These are phyloP conservation scores for Edolisoma coerulescens DNA, from an alignment of 2,113 vertebrate genomes.

Conservation along the genomic window DNA sequence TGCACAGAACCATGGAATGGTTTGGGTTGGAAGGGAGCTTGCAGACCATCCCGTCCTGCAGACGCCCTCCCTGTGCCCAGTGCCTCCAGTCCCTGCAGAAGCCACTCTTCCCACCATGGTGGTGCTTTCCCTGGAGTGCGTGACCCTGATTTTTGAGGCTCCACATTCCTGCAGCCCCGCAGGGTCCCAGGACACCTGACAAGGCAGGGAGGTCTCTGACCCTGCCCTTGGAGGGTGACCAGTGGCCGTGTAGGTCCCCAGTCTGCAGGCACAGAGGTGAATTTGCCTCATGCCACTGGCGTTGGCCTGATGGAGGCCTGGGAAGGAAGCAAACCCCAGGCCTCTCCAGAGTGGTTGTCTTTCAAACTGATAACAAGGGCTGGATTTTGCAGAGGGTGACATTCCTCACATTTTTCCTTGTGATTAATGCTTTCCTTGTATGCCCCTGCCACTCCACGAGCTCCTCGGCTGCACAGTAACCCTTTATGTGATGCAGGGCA, in stretches of 20 bases:
- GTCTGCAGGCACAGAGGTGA: neutral
- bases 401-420: slow-evolving; percentile 24
- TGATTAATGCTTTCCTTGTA: neutral
- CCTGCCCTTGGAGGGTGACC: neutral
- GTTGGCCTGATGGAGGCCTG: neutral
- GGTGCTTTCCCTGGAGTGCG: neutral
- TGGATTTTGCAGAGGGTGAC: slow-evolving; percentile 15
- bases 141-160: rapidly evolving
- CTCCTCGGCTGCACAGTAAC: neutral
- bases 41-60: rapidly evolving
- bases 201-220: neutral
- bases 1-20: rapidly evolving
- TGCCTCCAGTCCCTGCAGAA: neutral
- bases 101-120: rapidly evolving
- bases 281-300: neutral
- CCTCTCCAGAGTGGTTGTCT: neutral
- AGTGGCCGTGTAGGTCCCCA: rapidly evolving
- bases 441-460: neutral
- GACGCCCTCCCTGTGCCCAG: neutral
- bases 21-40: neutral
- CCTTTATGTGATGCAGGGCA: neutral
- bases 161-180: neutral
- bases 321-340: neutral
- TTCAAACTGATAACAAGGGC: slow-evolving; percentile 6
- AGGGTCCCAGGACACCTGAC: neutral